Evolutionary conservation across 2,888 invertebrate genomes (phyloP), one percentile per base, ranked within the genome.

Genomic region (Ganaspis brasiliensis): DNA sequence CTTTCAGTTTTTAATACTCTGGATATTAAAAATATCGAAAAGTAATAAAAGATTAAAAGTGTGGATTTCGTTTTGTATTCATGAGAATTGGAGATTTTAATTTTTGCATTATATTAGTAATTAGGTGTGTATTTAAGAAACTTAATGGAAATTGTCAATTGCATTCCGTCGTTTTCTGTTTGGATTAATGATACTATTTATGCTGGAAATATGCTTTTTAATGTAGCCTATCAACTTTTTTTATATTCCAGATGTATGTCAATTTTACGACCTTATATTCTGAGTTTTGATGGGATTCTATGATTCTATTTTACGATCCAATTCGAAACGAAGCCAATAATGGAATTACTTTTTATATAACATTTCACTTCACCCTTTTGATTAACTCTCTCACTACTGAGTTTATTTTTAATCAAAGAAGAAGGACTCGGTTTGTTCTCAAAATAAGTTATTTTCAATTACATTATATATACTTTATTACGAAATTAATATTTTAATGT

Each of bases 241-340:
- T 5, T 49, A n/a, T 49, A 49, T 16, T 49, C 16, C 49, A 49
- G n/a, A 49, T 49, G n/a, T 49, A 49, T 49, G 49, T 49, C 49
- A 49, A 8, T 49, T 49, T 49, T 16, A 16, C 6, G 49, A 49
- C 49, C 45, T 45, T 49, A 49, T 49, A 49, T 16, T 49, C 49
- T 49, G 49, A 49, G 49, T 49, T 49, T 19, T 49, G n/a, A 49
- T 49, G 49, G 16, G 49, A 49, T 49, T 49, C 49, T 49, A 49
- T 49, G 16, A 49, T 16, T 49, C 49, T 49, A 49, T 49, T 49
- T 49, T 49, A 49, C 49, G 49, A 49, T n/a, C 49, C 49, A 49
- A 49, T 49, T 49, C 16, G 49, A 49, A 49, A 49, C 49, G 49
- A 49, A 49, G 49, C 49, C 49, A 49, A 49, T 49, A 49, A 49